Evolutionary conservation across 2,113 vertebrate genomes (phyloP), one percentile per base, ranked within the genome.

Genomic region (Sphaerodactylus townsendi): DNA sequence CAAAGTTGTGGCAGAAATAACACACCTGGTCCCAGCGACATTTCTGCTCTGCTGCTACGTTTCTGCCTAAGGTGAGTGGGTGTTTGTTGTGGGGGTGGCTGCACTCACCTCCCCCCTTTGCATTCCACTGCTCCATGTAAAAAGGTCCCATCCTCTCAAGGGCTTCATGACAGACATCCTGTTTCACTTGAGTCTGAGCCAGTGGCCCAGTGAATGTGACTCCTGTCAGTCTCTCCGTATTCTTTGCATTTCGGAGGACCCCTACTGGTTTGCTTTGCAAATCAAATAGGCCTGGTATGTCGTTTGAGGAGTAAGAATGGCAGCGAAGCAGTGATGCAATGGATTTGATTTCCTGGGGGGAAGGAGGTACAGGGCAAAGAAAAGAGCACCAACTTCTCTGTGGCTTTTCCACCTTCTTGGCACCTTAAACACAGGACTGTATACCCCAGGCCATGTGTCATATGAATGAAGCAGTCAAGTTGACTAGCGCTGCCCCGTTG

Each of bases 161-260:
- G 1, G 87, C 89, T 83, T 87, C 0, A 0, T 85, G 85, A 71
- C 76, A 0, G 0, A 23, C 0, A n/a, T 84, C 87, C 83, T 92
- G 70, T 92, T 93, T 92, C 85, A 69, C 77, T 93, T 95, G 89
- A 92, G 73, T 80, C 62, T 10, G 48, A 90, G 89, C 92, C 90
- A 93, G 86, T 35, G 84, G 37, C 53, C 56, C 74, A 76, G 76
- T 91, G 86, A 91, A 91, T 92, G 84, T 0, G 0, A 74, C 86
- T 77, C 84, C 90, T 94, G 91, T 92, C 75, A 76, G 81, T 77
- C 66, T 78, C 62, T 35, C 87, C 37, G 64, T 10, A 41, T 35
- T 73, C 0, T 0, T 76, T 69, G 4, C 1, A 28, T 84, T 82
- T 28, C 0, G 0, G 6, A 2, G 14, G 1, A 65, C 19, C 62